These are phyloP conservation scores for Saimiri boliviensis DNA, from an alignment of 2,113 vertebrate genomes.

Conservation along the genomic window DNA sequence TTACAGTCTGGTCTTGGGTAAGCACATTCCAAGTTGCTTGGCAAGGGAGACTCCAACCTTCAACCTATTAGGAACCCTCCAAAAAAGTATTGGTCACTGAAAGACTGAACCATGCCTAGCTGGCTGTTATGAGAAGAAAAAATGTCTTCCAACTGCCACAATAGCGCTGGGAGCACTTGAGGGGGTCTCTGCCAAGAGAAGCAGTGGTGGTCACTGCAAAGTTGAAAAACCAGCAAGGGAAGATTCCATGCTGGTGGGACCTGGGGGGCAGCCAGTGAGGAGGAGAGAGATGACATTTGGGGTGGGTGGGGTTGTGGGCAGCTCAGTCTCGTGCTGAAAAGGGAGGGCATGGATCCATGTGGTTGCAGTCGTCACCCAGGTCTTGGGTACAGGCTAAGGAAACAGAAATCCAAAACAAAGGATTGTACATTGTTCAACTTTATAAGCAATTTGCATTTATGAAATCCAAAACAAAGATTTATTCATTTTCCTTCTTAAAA, in stretches of 20 bases:
- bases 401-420: neutral
- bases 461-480: neutral
- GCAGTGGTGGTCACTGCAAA: neutral
- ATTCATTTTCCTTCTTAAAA: neutral
- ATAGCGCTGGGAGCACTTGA: no score
- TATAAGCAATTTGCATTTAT: neutral
- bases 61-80: neutral
- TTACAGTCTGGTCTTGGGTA: neutral
- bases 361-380: neutral
- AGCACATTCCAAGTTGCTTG: neutral
- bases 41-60: neutral
- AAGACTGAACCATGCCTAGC: neutral
- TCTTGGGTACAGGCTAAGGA: neutral
- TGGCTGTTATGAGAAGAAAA: neutral
- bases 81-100: neutral
- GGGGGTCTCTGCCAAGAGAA: neutral
- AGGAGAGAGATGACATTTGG: neutral
- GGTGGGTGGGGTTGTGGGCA: no score
- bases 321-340: neutral
- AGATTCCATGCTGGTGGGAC: neutral
- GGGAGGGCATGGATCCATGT: neutral
- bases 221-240: neutral
- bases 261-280: neutral
- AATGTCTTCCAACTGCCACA: neutral
- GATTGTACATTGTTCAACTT: neutral